Evolutionary conservation across 1,140 invertebrate genomes (phyloP), one percentile per base, ranked within the genome.

Genomic region (Mamestra configurata): DNA sequence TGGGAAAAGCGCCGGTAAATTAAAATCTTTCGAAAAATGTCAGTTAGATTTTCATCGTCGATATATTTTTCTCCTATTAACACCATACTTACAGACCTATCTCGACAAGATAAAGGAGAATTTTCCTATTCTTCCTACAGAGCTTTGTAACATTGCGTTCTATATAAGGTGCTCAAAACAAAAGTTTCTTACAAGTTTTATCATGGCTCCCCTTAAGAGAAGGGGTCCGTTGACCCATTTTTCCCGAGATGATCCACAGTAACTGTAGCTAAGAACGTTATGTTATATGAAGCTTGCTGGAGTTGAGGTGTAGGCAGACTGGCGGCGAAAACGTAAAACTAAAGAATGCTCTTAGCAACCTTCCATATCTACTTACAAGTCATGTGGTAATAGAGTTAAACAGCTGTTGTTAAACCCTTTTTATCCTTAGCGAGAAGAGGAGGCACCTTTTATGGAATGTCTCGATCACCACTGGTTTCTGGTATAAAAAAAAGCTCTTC

Each of bases 181-280:
- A 93, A 93, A 93, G 91, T 93, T 93, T 88, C 73, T 82, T 76
- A 61, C 35, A 91, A 92, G 88, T 92, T 91, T 92, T 93, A 92
- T 93, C 89, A 90, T 79, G 84, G 86, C 83, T 76, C 84, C 88
- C 90, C 83, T 84, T 55, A 81, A 83, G 82, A 83, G 78, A 75
- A 82, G 86, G 84, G 89, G 83, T 82, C 86, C 86, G 86, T 87
- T 92, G 90, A 92, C 92, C 91, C 89, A 92, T 92, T 92, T 92
- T 89, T 84, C 59, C 49, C 22, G 46, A 80, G 75, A 81, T 81
- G 77, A 84, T 84, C 77, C 70, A 77, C 72, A 15, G 66, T 24
- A 70, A 5, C 75, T 27, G 35, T 40, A 66, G 72, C 72, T 61
- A 43, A 75, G 73, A 66, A 35, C 27, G 61, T 66, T 77, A 68